Conservation (phyloP, 2,888 invertebrate genomes). For the Chaitophorus viminalis region DNA sequence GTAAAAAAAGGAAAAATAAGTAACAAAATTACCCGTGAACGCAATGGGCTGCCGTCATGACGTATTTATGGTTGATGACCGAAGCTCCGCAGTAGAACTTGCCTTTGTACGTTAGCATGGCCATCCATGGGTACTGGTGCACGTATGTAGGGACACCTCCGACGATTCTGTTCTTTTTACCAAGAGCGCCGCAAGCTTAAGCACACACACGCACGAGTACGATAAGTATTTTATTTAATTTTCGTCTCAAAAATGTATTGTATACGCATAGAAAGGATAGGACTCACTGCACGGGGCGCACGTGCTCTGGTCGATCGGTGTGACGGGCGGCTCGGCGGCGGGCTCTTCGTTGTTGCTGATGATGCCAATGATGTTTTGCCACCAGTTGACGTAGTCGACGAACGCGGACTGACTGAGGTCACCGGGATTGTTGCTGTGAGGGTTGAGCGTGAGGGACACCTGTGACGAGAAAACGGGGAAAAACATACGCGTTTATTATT, state of each 20-base stretch:
- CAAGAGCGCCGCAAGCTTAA: slow-evolving; percentile 83
- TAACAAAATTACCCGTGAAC: slow-evolving; percentile 78
- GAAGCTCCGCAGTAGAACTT: slow-evolving; percentile 91
- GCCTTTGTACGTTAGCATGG: slow-evolving; percentile 85
- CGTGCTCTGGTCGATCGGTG: slow-evolving; percentile 61
- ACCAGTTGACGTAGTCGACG: slow-evolving; percentile 63
- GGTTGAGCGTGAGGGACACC: neutral
- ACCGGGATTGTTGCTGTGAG: slow-evolving; percentile 5
- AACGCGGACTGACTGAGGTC: slow-evolving; percentile 37
- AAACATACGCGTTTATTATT: neutral
- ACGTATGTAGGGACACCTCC: slow-evolving; percentile 78
- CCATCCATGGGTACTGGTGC: slow-evolving; percentile 92
- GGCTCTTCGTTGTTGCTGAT: slow-evolving; percentile 53
- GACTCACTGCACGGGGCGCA: slow-evolving; percentile 63
- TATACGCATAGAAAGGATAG: neutral
- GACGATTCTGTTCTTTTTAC: slow-evolving; percentile 84
- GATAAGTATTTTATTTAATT: neutral
- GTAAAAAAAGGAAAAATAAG: neutral
- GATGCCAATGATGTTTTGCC: slow-evolving; percentile 63
- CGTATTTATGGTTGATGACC: slow-evolving; percentile 87
- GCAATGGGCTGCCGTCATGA: slow-evolving; percentile 88
- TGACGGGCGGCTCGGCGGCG: slow-evolving; percentile 28
- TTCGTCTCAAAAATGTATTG: no score
- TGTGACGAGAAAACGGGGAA: neutral
- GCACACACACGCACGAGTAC: neutral